phyloP scores from a whole-genome alignment of 2,113 vertebrate species.

The Bos javanicus region DNA sequence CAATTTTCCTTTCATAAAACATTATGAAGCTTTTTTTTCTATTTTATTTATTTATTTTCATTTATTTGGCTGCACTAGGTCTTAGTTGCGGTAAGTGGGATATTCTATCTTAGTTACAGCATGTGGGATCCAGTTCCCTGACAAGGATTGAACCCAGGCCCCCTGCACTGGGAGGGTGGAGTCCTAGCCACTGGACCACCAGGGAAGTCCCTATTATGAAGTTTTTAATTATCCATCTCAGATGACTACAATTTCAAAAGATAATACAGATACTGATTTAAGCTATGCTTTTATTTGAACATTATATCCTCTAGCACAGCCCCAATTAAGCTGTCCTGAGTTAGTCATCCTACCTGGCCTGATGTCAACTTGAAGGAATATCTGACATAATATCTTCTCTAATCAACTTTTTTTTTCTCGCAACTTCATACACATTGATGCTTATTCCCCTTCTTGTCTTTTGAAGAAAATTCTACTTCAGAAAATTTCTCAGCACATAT shows the following conservation, averaged over 20 bases:
- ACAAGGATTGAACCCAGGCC: not conserved
- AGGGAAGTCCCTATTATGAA: not conserved
- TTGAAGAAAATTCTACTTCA: slow-evolving; percentile 32
- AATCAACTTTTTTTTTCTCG: not conserved
- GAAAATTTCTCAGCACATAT: not conserved
- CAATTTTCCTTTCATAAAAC: not conserved
- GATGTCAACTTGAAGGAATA: not conserved
- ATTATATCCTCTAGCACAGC: not conserved
- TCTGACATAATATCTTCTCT: not conserved
- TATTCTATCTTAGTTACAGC: not conserved
- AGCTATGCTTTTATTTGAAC: slow-evolving; percentile 5
- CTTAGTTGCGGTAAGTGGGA: not conserved
- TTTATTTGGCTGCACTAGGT: not conserved
- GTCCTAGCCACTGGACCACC: not conserved
- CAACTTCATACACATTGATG: not conserved
- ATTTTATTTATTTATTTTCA: not conserved
- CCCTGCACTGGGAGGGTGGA: not conserved
- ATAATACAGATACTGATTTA: not conserved
- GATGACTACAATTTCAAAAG: slow-evolving; percentile 10
- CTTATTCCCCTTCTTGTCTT: not conserved
- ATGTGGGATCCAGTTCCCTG: not conserved
- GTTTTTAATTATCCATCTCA: slow-evolving; percentile 29
- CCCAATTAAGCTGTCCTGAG: not conserved
- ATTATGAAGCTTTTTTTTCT: not conserved
- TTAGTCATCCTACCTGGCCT: not conserved